Evolutionary conservation across 2,113 vertebrate genomes (phyloP).

Genomic region (Zapornia atra): DNA sequence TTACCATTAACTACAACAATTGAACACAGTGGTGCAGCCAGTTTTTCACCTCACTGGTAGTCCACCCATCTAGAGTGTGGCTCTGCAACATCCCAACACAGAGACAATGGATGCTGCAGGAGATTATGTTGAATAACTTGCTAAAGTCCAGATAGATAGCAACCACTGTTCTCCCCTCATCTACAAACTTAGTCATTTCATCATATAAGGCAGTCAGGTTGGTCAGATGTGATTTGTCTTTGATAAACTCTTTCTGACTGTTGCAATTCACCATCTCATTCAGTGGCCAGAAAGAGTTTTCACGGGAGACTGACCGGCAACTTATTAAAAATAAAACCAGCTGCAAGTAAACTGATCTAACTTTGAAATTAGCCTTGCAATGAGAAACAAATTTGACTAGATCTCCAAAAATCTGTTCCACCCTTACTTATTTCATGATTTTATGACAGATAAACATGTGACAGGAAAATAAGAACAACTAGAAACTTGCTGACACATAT

Average conservation of each 20-base stretch:
- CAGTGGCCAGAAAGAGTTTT: background rate
- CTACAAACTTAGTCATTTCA: background rate
- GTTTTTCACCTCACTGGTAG: background rate
- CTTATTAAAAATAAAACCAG: background rate
- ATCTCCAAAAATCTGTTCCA: background rate
- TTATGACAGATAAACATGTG: background rate
- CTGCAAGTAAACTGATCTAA: background rate
- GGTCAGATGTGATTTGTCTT: background rate
- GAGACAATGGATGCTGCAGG: background rate
- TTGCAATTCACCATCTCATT: background rate
- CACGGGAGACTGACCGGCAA: background rate
- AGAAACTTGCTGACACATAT: background rate
- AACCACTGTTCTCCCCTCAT: rapidly evolving
- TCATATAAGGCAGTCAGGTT: background rate
- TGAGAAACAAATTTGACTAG: background rate
- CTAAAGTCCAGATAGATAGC: background rate
- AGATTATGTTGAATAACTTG: background rate
- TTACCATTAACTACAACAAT: background rate
- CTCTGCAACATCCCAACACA: background rate
- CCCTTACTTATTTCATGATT: background rate
- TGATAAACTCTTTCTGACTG: background rate
- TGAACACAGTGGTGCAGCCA: background rate
- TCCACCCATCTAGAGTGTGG: background rate
- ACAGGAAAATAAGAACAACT: background rate
- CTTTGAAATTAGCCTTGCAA: background rate